Evolutionary conservation across 92 coral and sea anemone genomes (phyloP).

Genomic region (Phenganax stokvisi): DNA sequence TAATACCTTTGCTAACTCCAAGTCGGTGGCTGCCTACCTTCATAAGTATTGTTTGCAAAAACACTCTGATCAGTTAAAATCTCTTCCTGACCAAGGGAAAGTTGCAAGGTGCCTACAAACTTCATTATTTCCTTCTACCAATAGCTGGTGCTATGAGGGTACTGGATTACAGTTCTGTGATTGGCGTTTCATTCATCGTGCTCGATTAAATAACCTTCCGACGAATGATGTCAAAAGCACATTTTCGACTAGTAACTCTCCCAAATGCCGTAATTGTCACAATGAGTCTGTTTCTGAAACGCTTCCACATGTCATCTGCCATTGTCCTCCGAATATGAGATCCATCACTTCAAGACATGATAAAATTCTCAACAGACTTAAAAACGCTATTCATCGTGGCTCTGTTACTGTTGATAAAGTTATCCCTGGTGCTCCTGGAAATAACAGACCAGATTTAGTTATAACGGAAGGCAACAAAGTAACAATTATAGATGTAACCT

Average conservation of each 20-base stretch:
- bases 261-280: not conserved
- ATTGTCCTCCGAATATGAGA: not conserved
- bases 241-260: not conserved
- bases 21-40: no score
- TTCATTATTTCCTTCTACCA: not conserved
- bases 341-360: not conserved
- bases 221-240: not conserved
- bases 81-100: no score
- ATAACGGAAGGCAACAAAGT: not conserved
- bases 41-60: no score
- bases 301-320: not conserved
- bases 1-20: no score
- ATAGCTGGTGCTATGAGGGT: not conserved
- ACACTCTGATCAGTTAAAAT: no score
- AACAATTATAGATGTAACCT: conserved; percentile 1
- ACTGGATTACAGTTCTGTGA: conserved; percentile 5
- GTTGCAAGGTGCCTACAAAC: not conserved
- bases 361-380: not conserved
- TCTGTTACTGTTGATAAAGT: not conserved
- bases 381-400: conserved; percentile 22
- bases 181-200: conserved; percentile 19
- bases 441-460: not conserved
- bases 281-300: not conserved
- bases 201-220: not conserved
- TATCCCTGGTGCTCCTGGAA: conserved; percentile 17